Evolutionary conservation across 37 sponge, comb jelly and placozoan species (phyloP).

Genomic region (Ianthella basta): DNA sequence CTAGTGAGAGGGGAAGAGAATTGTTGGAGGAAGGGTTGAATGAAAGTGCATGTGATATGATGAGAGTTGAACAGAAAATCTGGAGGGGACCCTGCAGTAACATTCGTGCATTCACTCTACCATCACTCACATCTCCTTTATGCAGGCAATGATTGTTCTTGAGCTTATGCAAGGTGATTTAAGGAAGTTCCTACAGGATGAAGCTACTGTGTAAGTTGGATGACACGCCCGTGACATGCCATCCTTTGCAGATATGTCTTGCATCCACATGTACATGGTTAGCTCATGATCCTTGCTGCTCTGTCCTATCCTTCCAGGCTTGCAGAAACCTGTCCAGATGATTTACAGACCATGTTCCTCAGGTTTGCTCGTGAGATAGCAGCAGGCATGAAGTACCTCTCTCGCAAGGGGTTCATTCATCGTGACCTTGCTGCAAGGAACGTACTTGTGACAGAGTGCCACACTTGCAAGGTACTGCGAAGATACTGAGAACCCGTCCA

Average conservation of each 20-base stretch:
- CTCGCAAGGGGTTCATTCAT: constrained; percentile 17
- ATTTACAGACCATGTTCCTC: constrained; percentile 13
- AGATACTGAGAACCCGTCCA: no score
- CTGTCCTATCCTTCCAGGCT: neutral
- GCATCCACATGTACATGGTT: neutral
- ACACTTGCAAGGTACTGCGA: neutral
- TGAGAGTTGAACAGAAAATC: no score
- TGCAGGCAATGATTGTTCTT: constrained; percentile 60
- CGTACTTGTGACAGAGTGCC: constrained; percentile 9
- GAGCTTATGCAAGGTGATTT: constrained; percentile 70
- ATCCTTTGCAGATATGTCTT: neutral
- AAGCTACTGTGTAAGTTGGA: neutral
- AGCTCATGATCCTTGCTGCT: neutral
- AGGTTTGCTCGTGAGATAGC: constrained; percentile 21
- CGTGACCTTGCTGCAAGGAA: constrained; percentile 31
- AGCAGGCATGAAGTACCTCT: constrained; percentile 28
- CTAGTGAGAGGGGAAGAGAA: no score
- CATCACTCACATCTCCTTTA: no score
- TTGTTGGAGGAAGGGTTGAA: no score
- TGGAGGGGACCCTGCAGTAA: no score
- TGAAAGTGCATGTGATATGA: no score
- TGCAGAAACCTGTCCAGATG: constrained; percentile 4
- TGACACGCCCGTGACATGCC: neutral
- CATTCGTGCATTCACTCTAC: no score
- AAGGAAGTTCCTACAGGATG: constrained; percentile 42